Percentiles rank a stretch among this genome's conserved stretches.
Conservation (phyloP, 2,113 vertebrate species). For the Gymnobelideus leadbeateri region DNA sequence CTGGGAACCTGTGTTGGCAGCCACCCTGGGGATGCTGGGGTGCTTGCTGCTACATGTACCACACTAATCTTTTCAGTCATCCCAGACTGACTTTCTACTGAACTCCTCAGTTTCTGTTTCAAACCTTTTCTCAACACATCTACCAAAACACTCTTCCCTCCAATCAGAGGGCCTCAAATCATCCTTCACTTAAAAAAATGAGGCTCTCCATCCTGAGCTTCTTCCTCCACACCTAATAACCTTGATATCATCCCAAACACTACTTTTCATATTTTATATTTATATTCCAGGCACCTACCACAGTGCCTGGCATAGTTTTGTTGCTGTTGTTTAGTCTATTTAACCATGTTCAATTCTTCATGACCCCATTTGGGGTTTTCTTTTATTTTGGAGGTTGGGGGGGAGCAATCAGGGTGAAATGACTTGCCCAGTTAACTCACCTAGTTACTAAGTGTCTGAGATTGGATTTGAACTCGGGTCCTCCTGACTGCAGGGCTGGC, state of each 20-base stretch:
- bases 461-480: no score
- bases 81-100: neutral
- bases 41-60: no score
- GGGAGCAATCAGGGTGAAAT: no score
- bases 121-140: neutral
- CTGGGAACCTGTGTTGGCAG: no score
- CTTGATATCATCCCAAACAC: neutral
- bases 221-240: neutral
- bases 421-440: no score
- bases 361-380: no score
- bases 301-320: neutral
- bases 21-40: no score
- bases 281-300: neutral
- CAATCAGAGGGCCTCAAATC: neutral
- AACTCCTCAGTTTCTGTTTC: neutral
- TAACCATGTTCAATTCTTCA: no score
- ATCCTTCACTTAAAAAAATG: neutral
- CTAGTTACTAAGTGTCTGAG: no score
- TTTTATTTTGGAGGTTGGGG: no score
- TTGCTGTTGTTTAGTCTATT: no score
- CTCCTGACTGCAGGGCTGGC: no score
- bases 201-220: neutral
- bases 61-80: neutral
- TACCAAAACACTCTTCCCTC: neutral
- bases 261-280: constrained; percentile 27